Evolutionary conservation across 2,113 vertebrate species (phyloP).

Genomic region (Platichthys flesus): DNA sequence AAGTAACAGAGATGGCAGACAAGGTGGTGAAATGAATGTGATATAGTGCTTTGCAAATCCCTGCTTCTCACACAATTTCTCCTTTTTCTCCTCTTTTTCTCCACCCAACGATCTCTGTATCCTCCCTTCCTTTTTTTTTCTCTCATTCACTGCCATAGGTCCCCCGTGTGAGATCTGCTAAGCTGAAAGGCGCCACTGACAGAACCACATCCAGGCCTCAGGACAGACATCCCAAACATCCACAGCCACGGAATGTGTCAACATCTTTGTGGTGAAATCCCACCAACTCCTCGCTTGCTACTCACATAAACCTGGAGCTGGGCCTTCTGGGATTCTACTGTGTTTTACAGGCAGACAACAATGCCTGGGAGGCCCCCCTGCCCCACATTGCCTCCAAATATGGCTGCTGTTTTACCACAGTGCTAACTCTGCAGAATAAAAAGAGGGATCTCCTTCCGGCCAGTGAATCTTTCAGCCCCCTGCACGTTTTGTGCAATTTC

Average conservation of each 20-base stretch:
- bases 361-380: slow-evolving; percentile 71
- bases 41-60: slow-evolving; percentile 75
- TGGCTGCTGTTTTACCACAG: slow-evolving; percentile 45
- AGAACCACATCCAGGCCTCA: slow-evolving; percentile 51
- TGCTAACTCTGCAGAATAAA: slow-evolving; percentile 51
- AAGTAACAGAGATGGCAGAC: slow-evolving; percentile 79
- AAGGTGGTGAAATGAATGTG: slow-evolving; percentile 77
- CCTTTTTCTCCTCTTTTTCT: slow-evolving; percentile 45
- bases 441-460: slow-evolving; percentile 36
- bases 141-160: slow-evolving; percentile 67
- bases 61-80: slow-evolving; percentile 68
- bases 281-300: slow-evolving; percentile 66
- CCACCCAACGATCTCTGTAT: slow-evolving; percentile 33
- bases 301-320: slow-evolving; percentile 52
- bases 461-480: slow-evolving; percentile 17
- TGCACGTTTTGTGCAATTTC: slow-evolving; percentile 27
- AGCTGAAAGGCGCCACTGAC: slow-evolving; percentile 71
- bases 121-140: slow-evolving; percentile 22
- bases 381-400: slow-evolving; percentile 61
- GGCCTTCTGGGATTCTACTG: slow-evolving; percentile 59
- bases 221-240: slow-evolving; percentile 73
- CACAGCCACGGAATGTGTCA: slow-evolving; percentile 71
- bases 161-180: slow-evolving; percentile 69
- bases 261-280: slow-evolving; percentile 70
- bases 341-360: slow-evolving; percentile 64